Evolutionary conservation across 2,797 vertebrate species (phyloP).

Genomic region (Salarias fasciatus): DNA sequence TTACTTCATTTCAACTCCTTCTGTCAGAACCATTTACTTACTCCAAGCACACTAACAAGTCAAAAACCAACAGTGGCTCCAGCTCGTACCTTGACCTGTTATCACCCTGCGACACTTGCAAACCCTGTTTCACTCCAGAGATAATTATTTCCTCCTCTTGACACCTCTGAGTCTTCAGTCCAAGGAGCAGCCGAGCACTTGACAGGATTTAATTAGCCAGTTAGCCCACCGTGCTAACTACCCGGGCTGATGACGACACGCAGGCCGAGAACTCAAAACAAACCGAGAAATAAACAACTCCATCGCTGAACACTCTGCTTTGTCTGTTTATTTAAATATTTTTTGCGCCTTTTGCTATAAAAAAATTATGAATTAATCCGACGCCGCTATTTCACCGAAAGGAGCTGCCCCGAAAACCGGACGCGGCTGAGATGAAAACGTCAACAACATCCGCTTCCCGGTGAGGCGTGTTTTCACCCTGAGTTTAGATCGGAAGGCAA

Average conservation of each 20-base stretch:
- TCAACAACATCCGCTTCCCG: conserved; percentile 81
- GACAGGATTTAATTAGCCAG: conserved; percentile 54
- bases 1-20: too few relatives aligned
- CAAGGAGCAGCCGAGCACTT: conserved; percentile 37
- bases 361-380: conserved; percentile 8
- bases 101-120: neutral
- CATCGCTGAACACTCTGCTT: conserved; percentile 12
- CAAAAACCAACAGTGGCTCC: neutral
- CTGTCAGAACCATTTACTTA: neutral
- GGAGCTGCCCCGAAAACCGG: conserved; percentile 43
- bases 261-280: conserved; percentile 1
- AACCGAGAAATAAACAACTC: conserved; percentile 1
- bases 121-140: neutral
- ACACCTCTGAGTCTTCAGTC: conserved; percentile 37
- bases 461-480: fast-evolving
- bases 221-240: conserved; percentile 58
- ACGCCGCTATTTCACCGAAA: neutral
- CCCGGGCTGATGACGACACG: conserved; percentile 3
- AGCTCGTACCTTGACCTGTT: neutral
- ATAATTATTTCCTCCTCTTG: conserved; percentile 58
- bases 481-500: neutral
- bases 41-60: conserved; percentile 1
- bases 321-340: neutral
- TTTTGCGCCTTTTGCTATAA: neutral
- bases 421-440: conserved; percentile 41